Conservation (phyloP, 2,113 vertebrate species). For the Enhydra lutris region DNA sequence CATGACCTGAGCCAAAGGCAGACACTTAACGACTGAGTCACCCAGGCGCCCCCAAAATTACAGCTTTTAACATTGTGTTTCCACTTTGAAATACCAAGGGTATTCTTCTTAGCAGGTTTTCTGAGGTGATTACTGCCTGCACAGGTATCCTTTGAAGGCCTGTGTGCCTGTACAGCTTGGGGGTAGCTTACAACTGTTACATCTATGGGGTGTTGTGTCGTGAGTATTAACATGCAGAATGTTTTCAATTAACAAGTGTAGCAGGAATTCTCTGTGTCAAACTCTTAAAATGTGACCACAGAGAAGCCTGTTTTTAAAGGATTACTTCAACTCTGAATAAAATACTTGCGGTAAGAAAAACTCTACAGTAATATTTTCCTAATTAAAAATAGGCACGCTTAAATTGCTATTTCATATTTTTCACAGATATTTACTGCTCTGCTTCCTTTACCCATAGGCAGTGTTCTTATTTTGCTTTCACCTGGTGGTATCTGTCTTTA, state of each 20-base stretch:
- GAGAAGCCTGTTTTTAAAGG: neutral
- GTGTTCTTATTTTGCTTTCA: neutral
- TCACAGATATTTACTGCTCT: neutral
- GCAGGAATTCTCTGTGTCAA: neutral
- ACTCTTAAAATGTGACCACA: neutral
- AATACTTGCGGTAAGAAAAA: neutral
- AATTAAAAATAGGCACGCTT: neutral
- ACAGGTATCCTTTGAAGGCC: neutral
- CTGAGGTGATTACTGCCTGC: neutral
- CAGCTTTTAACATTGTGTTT: neutral
- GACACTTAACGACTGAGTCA: neutral
- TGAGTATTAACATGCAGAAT: neutral
- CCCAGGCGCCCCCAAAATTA: neutral
- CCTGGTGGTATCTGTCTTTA: neutral
- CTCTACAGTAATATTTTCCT: neutral
- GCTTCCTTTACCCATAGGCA: neutral
- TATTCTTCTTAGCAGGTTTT: neutral
- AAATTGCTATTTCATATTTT: neutral
- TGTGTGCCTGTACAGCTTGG: neutral
- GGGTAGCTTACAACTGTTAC: neutral
- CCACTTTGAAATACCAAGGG: neutral
- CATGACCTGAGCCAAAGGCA: neutral
- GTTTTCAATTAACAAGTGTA: neutral
- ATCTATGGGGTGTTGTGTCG: neutral
- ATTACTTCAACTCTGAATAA: neutral